These are phyloP conservation scores for Diplosoma virens DNA, from an alignment of 23 tunicate species.

Conservation along the genomic window DNA sequence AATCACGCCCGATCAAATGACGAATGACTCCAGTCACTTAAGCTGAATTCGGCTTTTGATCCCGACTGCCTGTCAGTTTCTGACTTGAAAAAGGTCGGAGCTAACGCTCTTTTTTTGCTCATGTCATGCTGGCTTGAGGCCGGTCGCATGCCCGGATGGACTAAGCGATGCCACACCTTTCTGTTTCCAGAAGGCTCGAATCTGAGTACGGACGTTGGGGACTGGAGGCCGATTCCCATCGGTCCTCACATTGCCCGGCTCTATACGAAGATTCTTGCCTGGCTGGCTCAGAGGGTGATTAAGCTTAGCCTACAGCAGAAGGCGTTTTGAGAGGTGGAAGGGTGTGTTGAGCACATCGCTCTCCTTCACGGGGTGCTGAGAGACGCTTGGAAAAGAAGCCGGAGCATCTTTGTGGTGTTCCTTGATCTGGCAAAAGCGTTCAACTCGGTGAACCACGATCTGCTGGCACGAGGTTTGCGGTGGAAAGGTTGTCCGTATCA, in stretches of 20 bases:
- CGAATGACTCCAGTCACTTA: background rate
- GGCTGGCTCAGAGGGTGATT: background rate
- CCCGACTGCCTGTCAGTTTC: background rate
- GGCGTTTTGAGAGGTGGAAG: background rate
- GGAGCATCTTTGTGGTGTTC: constrained; percentile 1
- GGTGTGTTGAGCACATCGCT: background rate
- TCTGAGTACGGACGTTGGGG: background rate
- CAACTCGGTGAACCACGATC: background rate
- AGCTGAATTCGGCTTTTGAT: background rate
- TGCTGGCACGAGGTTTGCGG: background rate
- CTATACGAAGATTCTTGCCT: background rate
- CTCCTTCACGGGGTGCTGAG: background rate
- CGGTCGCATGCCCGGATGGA: background rate
- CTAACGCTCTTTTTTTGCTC: background rate
- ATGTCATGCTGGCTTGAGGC: background rate
- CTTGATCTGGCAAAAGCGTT: background rate
- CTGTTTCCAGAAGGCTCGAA: background rate
- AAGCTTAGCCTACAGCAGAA: background rate
- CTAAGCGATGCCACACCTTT: background rate
- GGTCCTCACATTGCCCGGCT: background rate
- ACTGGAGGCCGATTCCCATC: constrained; percentile 16
- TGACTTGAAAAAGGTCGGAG: background rate
- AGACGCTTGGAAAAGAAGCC: no score
- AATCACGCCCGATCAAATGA: background rate
- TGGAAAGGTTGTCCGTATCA: background rate